Conservation (phyloP, 1,140 invertebrate species). For the Drosophila sulfurigaster region DNA sequence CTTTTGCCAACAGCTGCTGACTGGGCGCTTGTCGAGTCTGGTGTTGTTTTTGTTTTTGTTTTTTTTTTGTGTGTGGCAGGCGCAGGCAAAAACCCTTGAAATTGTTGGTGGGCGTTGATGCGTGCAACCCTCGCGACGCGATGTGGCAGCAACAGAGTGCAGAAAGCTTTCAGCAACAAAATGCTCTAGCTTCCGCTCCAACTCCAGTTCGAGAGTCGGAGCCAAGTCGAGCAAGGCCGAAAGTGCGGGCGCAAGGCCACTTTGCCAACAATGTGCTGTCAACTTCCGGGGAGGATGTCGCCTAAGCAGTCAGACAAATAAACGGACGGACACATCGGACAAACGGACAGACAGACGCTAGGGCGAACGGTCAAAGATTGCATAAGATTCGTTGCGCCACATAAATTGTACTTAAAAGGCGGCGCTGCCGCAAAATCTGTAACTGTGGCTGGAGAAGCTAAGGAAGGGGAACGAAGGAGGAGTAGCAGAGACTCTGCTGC, state of each 20-base stretch:
- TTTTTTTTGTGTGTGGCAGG: constrained; percentile 17
- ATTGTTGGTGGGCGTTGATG: constrained; percentile 83
- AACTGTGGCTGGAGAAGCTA: background rate
- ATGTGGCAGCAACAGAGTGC: background rate
- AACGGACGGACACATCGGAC: constrained; percentile 55
- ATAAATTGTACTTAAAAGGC: constrained; percentile 84
- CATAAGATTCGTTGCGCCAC: constrained; percentile 82
- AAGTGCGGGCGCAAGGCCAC: constrained; percentile 76
- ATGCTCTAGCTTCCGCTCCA: constrained; percentile 72
- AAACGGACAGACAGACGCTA: constrained; percentile 14
- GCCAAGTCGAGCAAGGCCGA: constrained; percentile 78
- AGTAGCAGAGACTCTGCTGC: background rate
- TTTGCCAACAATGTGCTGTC: constrained; percentile 83
- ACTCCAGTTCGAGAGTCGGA: constrained; percentile 34
- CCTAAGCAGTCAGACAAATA: constrained; percentile 81
- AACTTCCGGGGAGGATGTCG: constrained; percentile 81
- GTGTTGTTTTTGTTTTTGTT: background rate
- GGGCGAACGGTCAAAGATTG: constrained; percentile 61
- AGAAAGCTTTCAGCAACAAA: constrained; percentile 82
- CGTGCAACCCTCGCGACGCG: constrained; percentile 71
- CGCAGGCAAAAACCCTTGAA: constrained; percentile 74
- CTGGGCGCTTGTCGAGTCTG: constrained; percentile 43
- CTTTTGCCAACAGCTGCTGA: constrained; percentile 23
- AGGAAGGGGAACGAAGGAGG: constrained; percentile 23
- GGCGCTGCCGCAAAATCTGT: constrained; percentile 75